Evolutionary conservation across 2,888 invertebrate species (phyloP).

Genomic region (Pheosia tremula): DNA sequence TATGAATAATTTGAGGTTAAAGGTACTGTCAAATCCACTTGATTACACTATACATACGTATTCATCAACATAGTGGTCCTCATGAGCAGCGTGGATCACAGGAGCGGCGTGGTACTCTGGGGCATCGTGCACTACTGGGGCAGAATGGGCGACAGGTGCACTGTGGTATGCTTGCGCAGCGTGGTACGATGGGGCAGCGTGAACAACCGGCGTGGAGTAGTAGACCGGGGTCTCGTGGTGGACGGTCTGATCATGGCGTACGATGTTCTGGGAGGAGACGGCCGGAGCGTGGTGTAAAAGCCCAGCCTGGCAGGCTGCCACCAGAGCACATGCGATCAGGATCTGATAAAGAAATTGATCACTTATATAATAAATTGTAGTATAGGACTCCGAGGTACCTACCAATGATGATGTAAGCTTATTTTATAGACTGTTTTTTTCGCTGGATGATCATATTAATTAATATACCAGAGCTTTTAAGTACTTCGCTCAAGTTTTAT

Average conservation of each 20-base stretch:
- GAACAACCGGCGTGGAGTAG: constrained; percentile 50
- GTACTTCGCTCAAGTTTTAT: constrained; percentile 19
- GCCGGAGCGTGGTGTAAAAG: constrained; percentile 74
- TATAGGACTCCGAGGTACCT: neutral
- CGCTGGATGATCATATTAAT: neutral
- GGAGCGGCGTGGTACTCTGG: constrained; percentile 35
- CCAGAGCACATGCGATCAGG: constrained; percentile 62
- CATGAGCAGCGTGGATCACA: constrained; percentile 32
- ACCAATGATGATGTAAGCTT: too few species aligned
- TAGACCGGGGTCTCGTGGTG: constrained; percentile 68
- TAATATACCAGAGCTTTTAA: constrained; percentile 12
- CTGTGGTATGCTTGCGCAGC: constrained; percentile 38
- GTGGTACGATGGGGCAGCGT: constrained; percentile 43
- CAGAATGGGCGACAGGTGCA: constrained; percentile 32
- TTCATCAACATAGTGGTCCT: constrained; percentile 77
- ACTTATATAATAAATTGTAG: neutral
- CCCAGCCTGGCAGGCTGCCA: constrained; percentile 72
- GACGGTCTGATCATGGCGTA: constrained; percentile 67
- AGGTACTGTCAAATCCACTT: neutral
- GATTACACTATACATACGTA: constrained; percentile 56
- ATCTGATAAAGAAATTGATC: constrained; percentile 49
- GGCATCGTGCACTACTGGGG: constrained; percentile 33
- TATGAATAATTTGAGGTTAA: too few species aligned
- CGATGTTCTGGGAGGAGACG: constrained; percentile 78
- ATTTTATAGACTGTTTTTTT: too few species aligned